Conservation (phyloP, 2,888 invertebrate species). For the Laothoe populi region DNA sequence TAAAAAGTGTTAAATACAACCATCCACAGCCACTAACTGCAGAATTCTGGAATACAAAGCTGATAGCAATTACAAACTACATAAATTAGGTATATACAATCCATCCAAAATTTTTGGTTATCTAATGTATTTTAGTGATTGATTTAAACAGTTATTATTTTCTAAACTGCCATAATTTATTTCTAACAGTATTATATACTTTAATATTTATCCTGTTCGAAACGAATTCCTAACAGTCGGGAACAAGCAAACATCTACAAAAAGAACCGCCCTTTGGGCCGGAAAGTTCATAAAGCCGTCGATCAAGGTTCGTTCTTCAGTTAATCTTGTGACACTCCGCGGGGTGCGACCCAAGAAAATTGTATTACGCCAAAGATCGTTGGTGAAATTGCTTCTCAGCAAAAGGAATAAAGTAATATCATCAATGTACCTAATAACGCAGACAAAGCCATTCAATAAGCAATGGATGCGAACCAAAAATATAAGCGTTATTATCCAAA, state of each 20-base stretch:
- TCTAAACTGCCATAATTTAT: too few relatives aligned
- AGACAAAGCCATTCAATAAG: constrained; percentile 47
- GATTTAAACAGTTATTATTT: too few relatives aligned
- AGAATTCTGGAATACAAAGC: too few relatives aligned
- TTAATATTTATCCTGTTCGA: not conserved
- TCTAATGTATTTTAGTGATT: too few relatives aligned
- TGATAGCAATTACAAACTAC: too few relatives aligned
- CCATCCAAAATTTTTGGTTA: too few relatives aligned
- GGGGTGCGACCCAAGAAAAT: constrained; percentile 57
- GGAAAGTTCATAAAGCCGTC: constrained; percentile 55
- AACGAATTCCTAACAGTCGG: constrained; percentile 40
- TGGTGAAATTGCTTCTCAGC: constrained; percentile 62
- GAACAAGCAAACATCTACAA: constrained; percentile 49
- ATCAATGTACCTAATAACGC: constrained; percentile 53
- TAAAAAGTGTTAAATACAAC: too few relatives aligned
- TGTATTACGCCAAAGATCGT: constrained; percentile 60
- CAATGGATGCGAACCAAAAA: constrained; percentile 32
- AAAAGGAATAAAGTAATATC: constrained; percentile 61
- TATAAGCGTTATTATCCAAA: too few relatives aligned
- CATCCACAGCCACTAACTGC: too few relatives aligned
- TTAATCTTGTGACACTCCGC: constrained; percentile 54
- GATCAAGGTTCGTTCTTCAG: constrained; percentile 41
- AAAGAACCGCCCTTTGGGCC: constrained; percentile 51
- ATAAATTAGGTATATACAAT: too few relatives aligned
- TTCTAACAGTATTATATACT: not conserved